phyloP scores from a whole-genome alignment of 2,797 vertebrate genomes.

The Schizothorax lantsangensis region DNA sequence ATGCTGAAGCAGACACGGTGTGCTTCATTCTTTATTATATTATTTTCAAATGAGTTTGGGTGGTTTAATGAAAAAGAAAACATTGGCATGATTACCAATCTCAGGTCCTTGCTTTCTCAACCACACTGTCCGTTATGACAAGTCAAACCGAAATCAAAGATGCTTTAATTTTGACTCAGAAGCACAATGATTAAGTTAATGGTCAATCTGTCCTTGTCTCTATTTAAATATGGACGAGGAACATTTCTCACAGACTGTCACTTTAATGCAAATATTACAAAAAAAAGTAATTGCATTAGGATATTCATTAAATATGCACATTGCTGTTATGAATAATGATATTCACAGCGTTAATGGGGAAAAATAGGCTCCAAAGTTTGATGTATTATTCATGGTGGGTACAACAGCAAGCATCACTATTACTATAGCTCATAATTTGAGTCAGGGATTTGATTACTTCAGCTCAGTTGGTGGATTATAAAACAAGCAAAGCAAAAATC shows the following conservation, averaged over 20 bases:
- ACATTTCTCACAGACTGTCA: not conserved
- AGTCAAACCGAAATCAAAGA: not conserved
- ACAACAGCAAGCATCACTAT: constrained; percentile 6
- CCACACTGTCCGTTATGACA: constrained; percentile 3
- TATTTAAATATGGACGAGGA: not conserved
- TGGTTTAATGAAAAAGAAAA: constrained; percentile 23
- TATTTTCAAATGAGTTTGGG: constrained; percentile 17
- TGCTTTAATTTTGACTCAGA: not conserved
- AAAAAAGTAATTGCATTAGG: constrained; percentile 21
- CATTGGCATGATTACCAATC: constrained; percentile 48
- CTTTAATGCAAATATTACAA: constrained; percentile 1
- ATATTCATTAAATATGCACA: constrained; percentile 33
- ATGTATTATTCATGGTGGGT: constrained; percentile 18
- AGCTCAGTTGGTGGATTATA: not conserved
- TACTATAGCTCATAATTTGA: not conserved
- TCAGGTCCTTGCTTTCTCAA: constrained; percentile 30
- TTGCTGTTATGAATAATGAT: constrained; percentile 38
- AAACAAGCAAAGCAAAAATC: not conserved
- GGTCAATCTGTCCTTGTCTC: not conserved
- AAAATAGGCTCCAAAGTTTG: not conserved
- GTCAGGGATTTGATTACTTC: not conserved
- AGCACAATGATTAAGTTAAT: not conserved
- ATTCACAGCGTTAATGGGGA: not conserved
- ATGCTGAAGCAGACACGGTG: not conserved
- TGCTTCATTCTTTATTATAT: constrained; percentile 31